These are phyloP conservation scores for Mercenaria mercenaria DNA, from an alignment of 1,140 invertebrate genomes.

Conservation along the genomic window DNA sequence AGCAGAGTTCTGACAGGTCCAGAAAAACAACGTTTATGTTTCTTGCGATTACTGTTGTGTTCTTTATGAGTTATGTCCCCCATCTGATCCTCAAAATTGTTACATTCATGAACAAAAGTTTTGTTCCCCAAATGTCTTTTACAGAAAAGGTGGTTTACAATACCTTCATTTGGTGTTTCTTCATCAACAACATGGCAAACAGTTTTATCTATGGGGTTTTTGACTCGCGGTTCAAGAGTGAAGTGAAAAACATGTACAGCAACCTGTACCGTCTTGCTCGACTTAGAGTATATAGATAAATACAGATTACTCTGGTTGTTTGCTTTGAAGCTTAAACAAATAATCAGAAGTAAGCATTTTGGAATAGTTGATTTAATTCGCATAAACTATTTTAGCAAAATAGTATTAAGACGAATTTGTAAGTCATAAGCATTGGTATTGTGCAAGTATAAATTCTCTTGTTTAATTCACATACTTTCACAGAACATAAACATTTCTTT, in stretches of 20 bases:
- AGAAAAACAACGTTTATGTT: constrained; percentile 76
- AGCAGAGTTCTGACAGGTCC: background rate
- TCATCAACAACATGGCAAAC: constrained; percentile 76
- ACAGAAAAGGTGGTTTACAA: constrained; percentile 71
- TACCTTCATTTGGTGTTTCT: constrained; percentile 75
- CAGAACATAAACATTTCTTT: no score
- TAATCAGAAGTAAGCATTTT: no score
- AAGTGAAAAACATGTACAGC: background rate
- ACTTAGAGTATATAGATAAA: no score
- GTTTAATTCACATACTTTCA: no score
- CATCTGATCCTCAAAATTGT: constrained; percentile 72
- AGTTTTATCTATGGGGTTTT: constrained; percentile 77
- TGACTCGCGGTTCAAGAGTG: constrained; percentile 42
- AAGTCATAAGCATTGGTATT: no score
- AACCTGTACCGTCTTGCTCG: no score
- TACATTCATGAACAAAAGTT: constrained; percentile 67
- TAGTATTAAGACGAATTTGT: no score
- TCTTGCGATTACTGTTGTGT: constrained; percentile 73
- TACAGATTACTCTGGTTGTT: no score
- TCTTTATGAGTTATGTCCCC: constrained; percentile 76
- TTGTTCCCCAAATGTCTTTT: constrained; percentile 42
- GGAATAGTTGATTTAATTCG: no score
- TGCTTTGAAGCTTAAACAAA: no score
- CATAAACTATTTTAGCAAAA: no score
- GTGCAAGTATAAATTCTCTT: no score